phyloP scores from a whole-genome alignment of 2,797 vertebrate genomes.

The Halcyon badia region DNA sequence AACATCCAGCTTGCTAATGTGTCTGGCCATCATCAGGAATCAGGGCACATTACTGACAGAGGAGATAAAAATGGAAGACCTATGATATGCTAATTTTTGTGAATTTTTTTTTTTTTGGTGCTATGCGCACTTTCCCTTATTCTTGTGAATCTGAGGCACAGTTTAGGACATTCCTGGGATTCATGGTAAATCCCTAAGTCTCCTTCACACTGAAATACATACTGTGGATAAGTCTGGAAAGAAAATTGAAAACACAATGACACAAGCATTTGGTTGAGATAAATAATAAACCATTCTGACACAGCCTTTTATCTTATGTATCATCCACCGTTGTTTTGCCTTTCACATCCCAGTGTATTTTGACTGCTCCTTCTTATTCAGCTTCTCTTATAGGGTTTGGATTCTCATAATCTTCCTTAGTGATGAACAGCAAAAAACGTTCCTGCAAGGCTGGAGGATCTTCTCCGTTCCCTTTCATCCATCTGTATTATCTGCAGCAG shows the following conservation, averaged over 20 bases:
- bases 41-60: neutral
- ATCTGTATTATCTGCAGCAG: conserved; percentile 18
- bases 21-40: neutral
- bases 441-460: neutral
- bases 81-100: neutral
- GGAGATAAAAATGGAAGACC: neutral
- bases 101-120: neutral
- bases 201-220: neutral
- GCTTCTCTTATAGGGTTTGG: neutral
- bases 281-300: neutral
- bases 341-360: neutral
- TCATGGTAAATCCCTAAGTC: neutral
- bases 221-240: neutral
- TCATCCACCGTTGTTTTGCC: neutral
- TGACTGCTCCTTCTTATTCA: neutral
- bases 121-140: neutral
- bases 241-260: neutral
- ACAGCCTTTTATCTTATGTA: neutral
- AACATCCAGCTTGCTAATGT: neutral
- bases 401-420: neutral
- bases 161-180: neutral
- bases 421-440: neutral
- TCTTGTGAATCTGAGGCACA: neutral
- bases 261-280: neutral
- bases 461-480: conserved; percentile 27